These are phyloP conservation scores for Lichenostomus cassidix DNA, from an alignment of 2,113 vertebrate genomes.

Conservation along the genomic window DNA sequence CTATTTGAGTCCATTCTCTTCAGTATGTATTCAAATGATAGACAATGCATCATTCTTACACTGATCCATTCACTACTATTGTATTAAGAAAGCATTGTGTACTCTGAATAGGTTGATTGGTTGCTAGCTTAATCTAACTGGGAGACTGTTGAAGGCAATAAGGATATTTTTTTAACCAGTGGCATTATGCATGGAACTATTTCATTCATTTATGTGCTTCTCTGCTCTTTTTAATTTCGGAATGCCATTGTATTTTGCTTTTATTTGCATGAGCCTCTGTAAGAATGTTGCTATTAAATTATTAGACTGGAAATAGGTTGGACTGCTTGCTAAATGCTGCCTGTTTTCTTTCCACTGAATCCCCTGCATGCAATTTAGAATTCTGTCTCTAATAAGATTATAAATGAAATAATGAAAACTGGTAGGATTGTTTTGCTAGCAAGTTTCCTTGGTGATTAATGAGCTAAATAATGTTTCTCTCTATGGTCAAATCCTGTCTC, in stretches of 20 bases:
- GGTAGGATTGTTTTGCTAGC: not conserved
- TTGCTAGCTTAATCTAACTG: conserved; percentile 34
- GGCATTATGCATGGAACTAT: not conserved
- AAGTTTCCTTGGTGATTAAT: conserved; percentile 42
- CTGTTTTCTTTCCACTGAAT: conserved; percentile 9
- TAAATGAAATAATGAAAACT: conserved; percentile 31
- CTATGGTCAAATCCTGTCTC: conserved; percentile 1
- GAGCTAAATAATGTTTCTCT: conserved; percentile 35
- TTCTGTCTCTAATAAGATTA: conserved; percentile 51
- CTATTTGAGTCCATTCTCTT: not conserved
- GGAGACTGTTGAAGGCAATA: conserved; percentile 27
- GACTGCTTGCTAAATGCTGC: conserved; percentile 7
- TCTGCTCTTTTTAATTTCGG: conserved; percentile 45
- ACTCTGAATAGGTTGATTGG: conserved; percentile 18
- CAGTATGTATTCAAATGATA: not conserved
- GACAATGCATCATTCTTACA: not conserved
- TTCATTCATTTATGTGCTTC: conserved; percentile 1
- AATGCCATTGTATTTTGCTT: conserved; percentile 42
- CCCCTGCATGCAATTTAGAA: not conserved
- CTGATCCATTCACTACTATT: not conserved
- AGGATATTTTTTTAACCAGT: not conserved
- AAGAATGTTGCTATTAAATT: conserved; percentile 41
- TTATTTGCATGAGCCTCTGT: conserved; percentile 8
- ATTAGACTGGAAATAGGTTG: not conserved
- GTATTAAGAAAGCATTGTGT: not conserved